These are phyloP conservation scores for Drepanosiphum platanoidis DNA, from an alignment of 2,888 invertebrate genomes.

Conservation along the genomic window DNA sequence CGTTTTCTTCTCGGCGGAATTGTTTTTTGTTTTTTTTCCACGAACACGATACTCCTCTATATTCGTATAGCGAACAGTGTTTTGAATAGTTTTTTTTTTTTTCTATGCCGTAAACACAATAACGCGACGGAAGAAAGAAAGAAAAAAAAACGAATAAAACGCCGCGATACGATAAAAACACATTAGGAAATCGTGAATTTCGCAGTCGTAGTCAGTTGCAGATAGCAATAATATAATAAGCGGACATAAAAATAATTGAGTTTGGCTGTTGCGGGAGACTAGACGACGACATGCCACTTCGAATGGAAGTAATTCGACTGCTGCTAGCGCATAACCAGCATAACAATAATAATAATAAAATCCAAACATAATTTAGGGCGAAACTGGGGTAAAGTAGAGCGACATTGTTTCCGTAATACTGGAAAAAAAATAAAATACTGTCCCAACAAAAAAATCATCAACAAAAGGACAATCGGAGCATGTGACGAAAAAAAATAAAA, in stretches of 20 bases:
- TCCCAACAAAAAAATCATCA: slow-evolving; percentile 48
- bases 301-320: slow-evolving; percentile 58
- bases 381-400: slow-evolving; percentile 51
- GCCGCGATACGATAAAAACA: slow-evolving; percentile 6
- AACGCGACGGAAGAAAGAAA: not conserved
- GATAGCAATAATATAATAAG: slow-evolving; percentile 6
- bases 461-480: slow-evolving; percentile 60
- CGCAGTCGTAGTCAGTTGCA: not conserved
- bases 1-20: too few species aligned
- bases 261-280: slow-evolving; percentile 29
- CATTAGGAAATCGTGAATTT: not conserved
- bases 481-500: slow-evolving; percentile 58
- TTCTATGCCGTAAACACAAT: not conserved
- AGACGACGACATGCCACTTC: slow-evolving; percentile 56
- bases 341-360: slow-evolving; percentile 59
- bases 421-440: slow-evolving; percentile 53
- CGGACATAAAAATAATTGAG: slow-evolving; percentile 58
- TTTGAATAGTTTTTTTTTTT: not conserved
- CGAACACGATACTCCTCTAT: too few species aligned
- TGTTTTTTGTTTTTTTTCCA: too few species aligned
- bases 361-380: slow-evolving; percentile 59
- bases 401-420: slow-evolving; percentile 59
- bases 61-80: too few species aligned
- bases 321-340: not conserved
- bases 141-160: slow-evolving; percentile 29